phyloP scores from a whole-genome alignment of 2,888 invertebrate genomes.

The Eremobia ochroleuca region DNA sequence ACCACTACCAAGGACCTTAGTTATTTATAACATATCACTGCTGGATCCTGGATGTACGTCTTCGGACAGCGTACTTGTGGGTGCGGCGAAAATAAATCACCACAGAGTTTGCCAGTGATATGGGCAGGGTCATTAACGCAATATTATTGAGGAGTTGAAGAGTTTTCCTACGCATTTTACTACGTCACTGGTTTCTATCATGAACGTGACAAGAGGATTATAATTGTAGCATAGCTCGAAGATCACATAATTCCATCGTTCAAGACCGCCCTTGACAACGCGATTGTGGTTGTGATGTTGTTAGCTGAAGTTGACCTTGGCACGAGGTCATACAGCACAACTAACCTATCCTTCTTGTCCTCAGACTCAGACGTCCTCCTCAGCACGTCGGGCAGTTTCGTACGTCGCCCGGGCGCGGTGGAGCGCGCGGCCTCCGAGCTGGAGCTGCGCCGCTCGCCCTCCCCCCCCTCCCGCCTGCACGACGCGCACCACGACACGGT shows the following conservation, averaged over 20 bases:
- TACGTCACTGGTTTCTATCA: neutral
- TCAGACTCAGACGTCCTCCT: slow-evolving; percentile 83
- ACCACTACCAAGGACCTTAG: neutral
- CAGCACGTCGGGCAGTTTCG: slow-evolving; percentile 64
- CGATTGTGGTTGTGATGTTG: neutral
- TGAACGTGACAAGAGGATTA: neutral
- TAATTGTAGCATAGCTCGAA: neutral
- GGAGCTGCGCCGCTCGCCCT: slow-evolving; percentile 71
- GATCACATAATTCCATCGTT: neutral
- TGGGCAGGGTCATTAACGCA: neutral
- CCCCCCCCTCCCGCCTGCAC: neutral
- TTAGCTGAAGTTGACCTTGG: neutral
- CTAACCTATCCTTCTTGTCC: neutral
- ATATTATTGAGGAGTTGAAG: neutral
- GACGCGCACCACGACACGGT: neutral
- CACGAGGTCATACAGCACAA: neutral
- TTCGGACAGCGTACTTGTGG: neutral
- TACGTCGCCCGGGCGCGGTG: slow-evolving; percentile 17
- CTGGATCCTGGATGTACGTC: neutral
- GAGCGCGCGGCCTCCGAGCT: slow-evolving; percentile 67
- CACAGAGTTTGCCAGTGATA: neutral
- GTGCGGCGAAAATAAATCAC: neutral
- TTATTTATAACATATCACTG: neutral
- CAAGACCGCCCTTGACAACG: neutral
- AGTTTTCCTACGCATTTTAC: neutral